A percentile compares a stretch with the other conserved stretches of the same genome.
Evolutionary conservation across 2,888 invertebrate species (phyloP).

Genomic region (Pterostichus niger): DNA sequence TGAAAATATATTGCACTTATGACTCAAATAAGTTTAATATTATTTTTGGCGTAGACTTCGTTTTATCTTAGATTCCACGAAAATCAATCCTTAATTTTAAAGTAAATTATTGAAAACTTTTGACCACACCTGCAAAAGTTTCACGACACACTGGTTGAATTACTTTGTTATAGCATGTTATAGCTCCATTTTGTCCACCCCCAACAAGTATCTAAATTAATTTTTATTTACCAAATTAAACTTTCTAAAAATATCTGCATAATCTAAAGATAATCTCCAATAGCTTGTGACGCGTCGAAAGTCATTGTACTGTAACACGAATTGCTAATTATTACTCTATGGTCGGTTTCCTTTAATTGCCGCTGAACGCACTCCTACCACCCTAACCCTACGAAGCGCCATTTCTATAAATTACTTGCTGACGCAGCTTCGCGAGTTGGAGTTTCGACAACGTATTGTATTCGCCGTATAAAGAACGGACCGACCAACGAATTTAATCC

Average conservation of each 20-base stretch:
- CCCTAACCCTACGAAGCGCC: background rate
- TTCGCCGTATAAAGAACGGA: background rate
- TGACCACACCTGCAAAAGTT: too few relatives aligned
- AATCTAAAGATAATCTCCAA: constrained; percentile 2
- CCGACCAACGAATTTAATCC: background rate
- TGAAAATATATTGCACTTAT: too few relatives aligned
- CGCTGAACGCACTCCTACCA: background rate
- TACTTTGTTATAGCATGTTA: background rate
- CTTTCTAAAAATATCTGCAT: constrained; percentile 7
- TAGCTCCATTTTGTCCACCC: background rate
- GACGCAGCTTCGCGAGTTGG: constrained; percentile 1
- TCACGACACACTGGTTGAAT: too few relatives aligned
- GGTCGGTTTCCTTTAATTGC: background rate
- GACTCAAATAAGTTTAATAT: too few relatives aligned
- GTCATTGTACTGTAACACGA: constrained; percentile 14
- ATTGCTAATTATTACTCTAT: background rate
- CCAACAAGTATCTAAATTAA: constrained; percentile 6
- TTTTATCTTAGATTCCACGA: too few relatives aligned
- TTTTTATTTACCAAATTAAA: constrained; percentile 9
- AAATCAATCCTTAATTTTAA: too few relatives aligned
- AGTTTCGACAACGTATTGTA: background rate
- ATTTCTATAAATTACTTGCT: constrained; percentile 20
- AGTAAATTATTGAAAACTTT: too few relatives aligned
- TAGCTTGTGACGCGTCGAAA: background rate
- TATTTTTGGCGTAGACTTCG: too few relatives aligned